phyloP scores from a whole-genome alignment of 2,797 vertebrate species.

The Vespertilio murinus region DNA sequence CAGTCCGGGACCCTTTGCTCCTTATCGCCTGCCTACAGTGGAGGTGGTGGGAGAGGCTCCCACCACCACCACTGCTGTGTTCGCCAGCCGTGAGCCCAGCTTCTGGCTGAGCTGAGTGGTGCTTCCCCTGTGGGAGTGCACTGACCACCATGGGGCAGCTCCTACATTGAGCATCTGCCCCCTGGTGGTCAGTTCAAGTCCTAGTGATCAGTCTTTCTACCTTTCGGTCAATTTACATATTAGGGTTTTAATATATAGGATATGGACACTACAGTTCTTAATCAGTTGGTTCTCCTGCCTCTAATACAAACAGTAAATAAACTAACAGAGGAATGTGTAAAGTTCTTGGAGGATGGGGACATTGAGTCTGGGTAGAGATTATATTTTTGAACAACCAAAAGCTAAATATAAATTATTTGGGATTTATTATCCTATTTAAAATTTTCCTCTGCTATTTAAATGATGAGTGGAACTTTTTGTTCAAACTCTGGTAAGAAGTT shows the following conservation, averaged over 20 bases:
- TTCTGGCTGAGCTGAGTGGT: too few relatives aligned
- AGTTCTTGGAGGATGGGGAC: not conserved
- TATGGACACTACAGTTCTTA: not conserved
- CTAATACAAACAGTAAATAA: not conserved
- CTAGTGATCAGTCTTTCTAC: too few relatives aligned
- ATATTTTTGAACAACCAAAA: not conserved
- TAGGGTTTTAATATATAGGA: too few relatives aligned
- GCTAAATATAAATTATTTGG: not conserved
- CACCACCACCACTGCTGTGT: too few relatives aligned
- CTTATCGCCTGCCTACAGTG: too few relatives aligned
- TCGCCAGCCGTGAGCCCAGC: rapidly evolving
- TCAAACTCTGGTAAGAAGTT: not conserved
- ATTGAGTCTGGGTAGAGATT: not conserved
- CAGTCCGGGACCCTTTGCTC: too few relatives aligned
- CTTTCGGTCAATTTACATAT: too few relatives aligned
- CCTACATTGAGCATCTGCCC: too few relatives aligned
- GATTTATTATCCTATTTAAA: slow-evolving; percentile 1
- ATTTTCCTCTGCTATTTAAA: slow-evolving; percentile 14
- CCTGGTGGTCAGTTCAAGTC: too few relatives aligned
- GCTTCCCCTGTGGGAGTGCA: too few relatives aligned
- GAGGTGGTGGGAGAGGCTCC: too few relatives aligned
- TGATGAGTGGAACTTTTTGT: not conserved
- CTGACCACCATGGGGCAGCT: too few relatives aligned
- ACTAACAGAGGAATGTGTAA: not conserved
- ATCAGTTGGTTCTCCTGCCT: not conserved